Evolutionary conservation across 1,140 invertebrate species (phyloP).

Genomic region (Rhyacophila brunnea): DNA sequence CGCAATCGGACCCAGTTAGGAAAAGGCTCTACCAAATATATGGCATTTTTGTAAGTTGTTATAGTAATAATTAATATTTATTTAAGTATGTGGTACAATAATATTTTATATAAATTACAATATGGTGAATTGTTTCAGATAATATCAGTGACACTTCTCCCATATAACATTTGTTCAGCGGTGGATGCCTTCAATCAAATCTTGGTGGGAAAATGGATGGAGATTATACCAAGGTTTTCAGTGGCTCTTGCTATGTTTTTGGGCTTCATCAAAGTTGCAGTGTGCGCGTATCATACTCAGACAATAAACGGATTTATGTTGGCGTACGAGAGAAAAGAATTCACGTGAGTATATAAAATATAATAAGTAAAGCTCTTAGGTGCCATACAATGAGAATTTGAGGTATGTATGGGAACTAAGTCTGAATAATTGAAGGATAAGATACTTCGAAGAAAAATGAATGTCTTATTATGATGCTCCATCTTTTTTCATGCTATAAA

Average conservation of each 20-base stretch:
- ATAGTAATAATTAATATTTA: slow-evolving; percentile 2
- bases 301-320: slow-evolving; percentile 23
- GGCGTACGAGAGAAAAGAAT: slow-evolving; percentile 8
- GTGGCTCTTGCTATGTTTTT: slow-evolving; percentile 28
- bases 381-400: too few species aligned
- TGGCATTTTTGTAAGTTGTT: slow-evolving; percentile 23
- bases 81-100: not conserved
- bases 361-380: too few species aligned
- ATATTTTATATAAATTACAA: too few species aligned
- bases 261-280: slow-evolving; percentile 24
- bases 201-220: slow-evolving; percentile 24
- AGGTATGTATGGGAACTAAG: too few species aligned
- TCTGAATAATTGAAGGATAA: too few species aligned
- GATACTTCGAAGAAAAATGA: too few species aligned
- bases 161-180: slow-evolving; percentile 21
- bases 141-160: slow-evolving; percentile 18
- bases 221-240: slow-evolving; percentile 24
- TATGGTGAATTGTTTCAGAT: slow-evolving; percentile 14
- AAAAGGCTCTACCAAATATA: slow-evolving; percentile 19
- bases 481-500: too few species aligned
- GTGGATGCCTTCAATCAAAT: slow-evolving; percentile 20
- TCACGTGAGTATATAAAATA: slow-evolving; percentile 25
- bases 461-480: too few species aligned
- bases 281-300: slow-evolving; percentile 12
- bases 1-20: not conserved